Percentiles rank a stretch among this genome's conserved stretches.
Conservation (phyloP, 2,797 vertebrate genomes). For the Sebastes miniatus region DNA sequence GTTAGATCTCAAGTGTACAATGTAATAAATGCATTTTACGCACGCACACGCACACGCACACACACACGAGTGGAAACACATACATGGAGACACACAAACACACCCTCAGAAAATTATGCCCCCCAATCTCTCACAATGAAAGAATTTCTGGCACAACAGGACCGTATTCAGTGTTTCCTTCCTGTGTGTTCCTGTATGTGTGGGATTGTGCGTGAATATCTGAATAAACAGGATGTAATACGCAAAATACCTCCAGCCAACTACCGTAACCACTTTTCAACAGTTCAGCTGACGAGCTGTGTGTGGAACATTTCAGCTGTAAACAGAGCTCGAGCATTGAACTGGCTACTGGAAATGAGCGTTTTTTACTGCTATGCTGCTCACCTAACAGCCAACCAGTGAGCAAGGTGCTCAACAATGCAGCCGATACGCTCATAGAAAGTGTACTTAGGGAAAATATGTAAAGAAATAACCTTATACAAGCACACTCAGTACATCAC, state of each 20-base stretch:
- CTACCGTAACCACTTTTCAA: conserved; percentile 46
- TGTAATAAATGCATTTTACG: not conserved
- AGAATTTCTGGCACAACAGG: conserved; percentile 46
- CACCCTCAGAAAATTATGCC: conserved; percentile 17
- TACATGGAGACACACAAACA: conserved; percentile 8
- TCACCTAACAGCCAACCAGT: not conserved
- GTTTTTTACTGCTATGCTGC: conserved; percentile 4
- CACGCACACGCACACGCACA: not conserved
- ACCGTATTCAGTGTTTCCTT: conserved; percentile 71
- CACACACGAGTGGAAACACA: not conserved
- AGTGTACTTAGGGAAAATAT: not conserved
- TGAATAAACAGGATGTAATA: conserved; percentile 75
- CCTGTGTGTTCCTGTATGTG: conserved; percentile 52
- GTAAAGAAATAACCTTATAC: not conserved
- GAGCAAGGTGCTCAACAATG: not conserved
- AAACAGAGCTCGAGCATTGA: conserved; percentile 7
- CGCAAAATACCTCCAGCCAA: conserved; percentile 40
- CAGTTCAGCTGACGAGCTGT: conserved; percentile 30
- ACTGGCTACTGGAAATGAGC: conserved; percentile 32
- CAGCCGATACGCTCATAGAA: not conserved
- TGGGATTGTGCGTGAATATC: conserved; percentile 26
- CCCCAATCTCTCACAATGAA: conserved; percentile 39
- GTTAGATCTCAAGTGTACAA: not conserved
- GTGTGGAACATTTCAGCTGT: conserved; percentile 40
- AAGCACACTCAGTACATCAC: not conserved